Conservation (phyloP, 2,888 invertebrate species). For the Caenorhabditis sp. region DNA sequence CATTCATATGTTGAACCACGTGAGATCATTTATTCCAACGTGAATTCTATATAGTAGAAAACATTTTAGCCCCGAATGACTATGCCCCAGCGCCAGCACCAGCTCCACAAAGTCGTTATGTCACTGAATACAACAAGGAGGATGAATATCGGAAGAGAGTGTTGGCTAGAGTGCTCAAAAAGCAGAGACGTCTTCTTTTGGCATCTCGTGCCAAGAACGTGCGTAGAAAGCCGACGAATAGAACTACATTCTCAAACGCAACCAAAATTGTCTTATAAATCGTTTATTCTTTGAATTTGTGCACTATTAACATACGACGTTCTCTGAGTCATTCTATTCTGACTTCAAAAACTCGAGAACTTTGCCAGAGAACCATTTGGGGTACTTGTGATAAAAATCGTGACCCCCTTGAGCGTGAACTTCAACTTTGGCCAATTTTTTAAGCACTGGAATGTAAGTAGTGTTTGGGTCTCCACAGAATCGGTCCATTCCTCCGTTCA, state of each 20-base stretch:
- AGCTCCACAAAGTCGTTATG: conserved; percentile 36
- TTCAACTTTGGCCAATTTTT: conserved; percentile 74
- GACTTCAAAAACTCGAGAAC: conserved; percentile 64
- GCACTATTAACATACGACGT: too few species aligned
- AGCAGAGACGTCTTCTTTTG: conserved; percentile 53
- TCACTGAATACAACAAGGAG: conserved; percentile 47
- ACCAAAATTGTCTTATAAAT: conserved; percentile 3
- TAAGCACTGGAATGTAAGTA: conserved; percentile 71
- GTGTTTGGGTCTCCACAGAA: conserved; percentile 80
- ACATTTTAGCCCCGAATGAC: background rate
- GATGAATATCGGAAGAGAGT: conserved; percentile 61
- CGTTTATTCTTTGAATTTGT: background rate
- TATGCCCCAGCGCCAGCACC: background rate
- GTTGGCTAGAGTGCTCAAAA: conserved; percentile 59
- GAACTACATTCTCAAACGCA: background rate
- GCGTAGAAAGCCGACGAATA: conserved; percentile 46
- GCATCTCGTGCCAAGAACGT: conserved; percentile 59
- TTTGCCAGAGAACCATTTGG: conserved; percentile 80
- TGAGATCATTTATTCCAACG: background rate
- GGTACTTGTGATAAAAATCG: conserved; percentile 81
- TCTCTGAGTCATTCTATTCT: conserved; percentile 1
- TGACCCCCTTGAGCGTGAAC: conserved; percentile 81
- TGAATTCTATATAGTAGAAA: too few species aligned
- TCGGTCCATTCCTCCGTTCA: conserved; percentile 78
- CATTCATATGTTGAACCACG: conserved; percentile 27